Evolutionary conservation across 2,797 vertebrate genomes (phyloP).

Genomic region (Bovichtus variegatus): DNA sequence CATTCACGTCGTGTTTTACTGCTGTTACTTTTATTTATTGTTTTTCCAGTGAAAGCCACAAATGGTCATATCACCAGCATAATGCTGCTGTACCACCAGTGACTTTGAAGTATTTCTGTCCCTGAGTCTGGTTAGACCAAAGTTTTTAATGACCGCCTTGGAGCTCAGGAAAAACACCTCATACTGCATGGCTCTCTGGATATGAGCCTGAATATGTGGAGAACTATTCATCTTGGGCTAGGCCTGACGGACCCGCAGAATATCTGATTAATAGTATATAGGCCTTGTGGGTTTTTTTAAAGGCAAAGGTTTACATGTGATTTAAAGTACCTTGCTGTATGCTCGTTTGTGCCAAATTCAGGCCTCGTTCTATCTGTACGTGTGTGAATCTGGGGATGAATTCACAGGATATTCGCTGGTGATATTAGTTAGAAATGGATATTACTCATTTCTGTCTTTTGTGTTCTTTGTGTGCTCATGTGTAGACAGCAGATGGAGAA

Average conservation of each 20-base stretch:
- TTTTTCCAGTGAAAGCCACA: slow-evolving; percentile 79
- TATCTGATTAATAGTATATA: slow-evolving; percentile 47
- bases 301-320: slow-evolving; percentile 18
- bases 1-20: slow-evolving; percentile 62
- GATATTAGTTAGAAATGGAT: slow-evolving; percentile 7
- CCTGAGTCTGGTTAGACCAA: slow-evolving; percentile 56
- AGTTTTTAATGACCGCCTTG: slow-evolving; percentile 61
- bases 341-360: slow-evolving; percentile 13
- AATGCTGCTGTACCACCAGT: slow-evolving; percentile 56
- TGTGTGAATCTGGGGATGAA: slow-evolving; percentile 7
- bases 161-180: slow-evolving; percentile 60
- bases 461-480: slow-evolving; percentile 4
- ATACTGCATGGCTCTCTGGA: slow-evolving; percentile 54
- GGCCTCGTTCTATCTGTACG: background rate
- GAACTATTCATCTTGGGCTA: slow-evolving; percentile 48
- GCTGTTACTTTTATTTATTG: slow-evolving; percentile 74
- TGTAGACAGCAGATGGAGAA: slow-evolving; percentile 91
- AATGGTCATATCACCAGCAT: slow-evolving; percentile 68
- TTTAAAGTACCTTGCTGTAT: slow-evolving; percentile 18
- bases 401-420: background rate
- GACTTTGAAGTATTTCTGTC: slow-evolving; percentile 74
- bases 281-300: slow-evolving; percentile 50
- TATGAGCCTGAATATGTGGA: slow-evolving; percentile 47
- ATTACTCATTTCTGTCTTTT: background rate
- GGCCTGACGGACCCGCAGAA: slow-evolving; percentile 26